Base-by-base conservation (phyloP, 2,888 invertebrate species). In the Alloscopus bannaensis region DNA sequence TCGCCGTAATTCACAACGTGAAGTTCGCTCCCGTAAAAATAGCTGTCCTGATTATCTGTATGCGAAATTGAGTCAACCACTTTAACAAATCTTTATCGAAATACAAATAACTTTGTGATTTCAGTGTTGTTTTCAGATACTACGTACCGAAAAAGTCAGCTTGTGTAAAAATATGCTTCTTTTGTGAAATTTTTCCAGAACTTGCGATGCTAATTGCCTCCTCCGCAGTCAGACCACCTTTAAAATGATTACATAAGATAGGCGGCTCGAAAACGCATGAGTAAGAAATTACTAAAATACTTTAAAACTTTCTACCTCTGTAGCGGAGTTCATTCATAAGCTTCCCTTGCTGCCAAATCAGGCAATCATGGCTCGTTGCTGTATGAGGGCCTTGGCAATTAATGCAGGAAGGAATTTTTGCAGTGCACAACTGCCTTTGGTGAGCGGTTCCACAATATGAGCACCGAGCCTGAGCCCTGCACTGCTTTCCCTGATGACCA, bases 401-500 rank as follows among this genome's bases (percentile, higher is more conserved):
- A 11, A 83, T 81, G 60, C 83, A 83, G 1, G 59, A 45, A 4
- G 77, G 80, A 28, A 57, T n/a, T 16, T 69, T 59, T 4, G 83
- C 80, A 16, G 40, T 57, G 31, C 83, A 83, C 1, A 64, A 47
- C 20, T 77, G 79, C 18, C 80, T 47, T 16, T 80, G 71, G 64
- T 83, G 83, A 3, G 69, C 57, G 18, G 71, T 76, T 22, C 76
- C 80, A 36, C 83, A 83, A 64, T 73, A 75, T 3, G 80, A 59
- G 20, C 81, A 81, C 45, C 79, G 47, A 22, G 68, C 42, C 18
- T 70, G 72, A 11, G 81, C 81, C 20, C 83, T 36, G 59, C 83
- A 83, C 50, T 83, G 83, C 47, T 81, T 83, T 18, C 81, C 83
- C 20, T 83, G 83, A 59, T 83, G 83, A 11, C 83, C 83, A 47